A percentile compares a stretch with the other conserved stretches of the same genome.
Conservation (phyloP, 2,113 vertebrate species). For the Dipodomys stephensi region DNA sequence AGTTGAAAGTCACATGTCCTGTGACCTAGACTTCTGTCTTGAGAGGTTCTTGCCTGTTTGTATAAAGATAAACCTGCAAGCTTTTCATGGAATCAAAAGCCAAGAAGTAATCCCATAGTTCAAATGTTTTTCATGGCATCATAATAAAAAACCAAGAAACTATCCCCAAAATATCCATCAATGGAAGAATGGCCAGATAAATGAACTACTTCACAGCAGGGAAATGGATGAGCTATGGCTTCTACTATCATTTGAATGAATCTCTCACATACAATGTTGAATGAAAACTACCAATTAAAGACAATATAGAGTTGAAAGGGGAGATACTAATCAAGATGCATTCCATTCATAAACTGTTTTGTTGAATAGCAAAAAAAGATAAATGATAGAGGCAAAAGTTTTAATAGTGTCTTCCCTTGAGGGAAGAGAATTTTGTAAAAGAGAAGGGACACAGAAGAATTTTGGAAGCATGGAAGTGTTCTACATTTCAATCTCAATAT, state of each 20-base stretch:
- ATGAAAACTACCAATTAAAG: not conserved
- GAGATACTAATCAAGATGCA: no score
- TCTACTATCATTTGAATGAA: not conserved
- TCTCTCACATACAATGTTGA: not conserved
- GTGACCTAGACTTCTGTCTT: not conserved
- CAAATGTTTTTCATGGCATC: not conserved
- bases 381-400: no score
- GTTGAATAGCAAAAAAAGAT: no score
- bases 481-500: not conserved
- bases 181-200: not conserved
- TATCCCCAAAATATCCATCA: not conserved
- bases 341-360: no score
- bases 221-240: not conserved
- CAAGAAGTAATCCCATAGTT: no score
- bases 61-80: not conserved
- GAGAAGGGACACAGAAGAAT: not conserved
- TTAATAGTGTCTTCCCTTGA: not conserved
- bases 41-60: not conserved
- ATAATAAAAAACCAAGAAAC: not conserved
- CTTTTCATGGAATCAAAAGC: no score
- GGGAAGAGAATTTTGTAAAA: not conserved
- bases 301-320: no score
- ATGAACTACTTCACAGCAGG: not conserved
- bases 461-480: not conserved
- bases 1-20: not conserved